Percentiles rank a stretch among this genome's conserved stretches.
These are phyloP conservation scores for Tetragnatha versicolor DNA, from an alignment of 1,140 invertebrate genomes.

Conservation along the genomic window DNA sequence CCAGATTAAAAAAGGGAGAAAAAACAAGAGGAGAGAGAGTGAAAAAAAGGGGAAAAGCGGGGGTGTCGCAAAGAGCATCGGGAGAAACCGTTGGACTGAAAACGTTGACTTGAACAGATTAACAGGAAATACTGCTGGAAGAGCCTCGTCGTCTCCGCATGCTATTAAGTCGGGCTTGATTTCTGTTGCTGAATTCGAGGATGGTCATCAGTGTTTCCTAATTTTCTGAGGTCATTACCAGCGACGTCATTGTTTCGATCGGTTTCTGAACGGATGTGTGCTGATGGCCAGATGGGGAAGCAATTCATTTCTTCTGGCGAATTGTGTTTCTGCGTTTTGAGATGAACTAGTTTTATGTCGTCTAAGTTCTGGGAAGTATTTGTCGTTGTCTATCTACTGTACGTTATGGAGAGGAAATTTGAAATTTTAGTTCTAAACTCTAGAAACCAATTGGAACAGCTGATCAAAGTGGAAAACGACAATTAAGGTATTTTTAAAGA, in stretches of 20 bases:
- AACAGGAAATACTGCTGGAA: constrained; percentile 55
- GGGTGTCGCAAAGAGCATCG: constrained; percentile 34
- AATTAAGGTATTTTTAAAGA: no score
- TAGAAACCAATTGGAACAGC: no score
- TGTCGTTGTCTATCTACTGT: no score
- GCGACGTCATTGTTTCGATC: constrained; percentile 40
- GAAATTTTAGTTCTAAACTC: no score
- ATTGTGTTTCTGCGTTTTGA: constrained; percentile 1
- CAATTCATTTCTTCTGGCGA: constrained; percentile 25
- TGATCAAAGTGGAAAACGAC: no score
- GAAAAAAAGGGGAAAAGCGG: constrained; percentile 26
- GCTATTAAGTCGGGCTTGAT: constrained; percentile 49
- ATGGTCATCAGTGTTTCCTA: constrained; percentile 46
- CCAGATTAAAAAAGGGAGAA: constrained; percentile 34
- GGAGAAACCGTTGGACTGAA: constrained; percentile 43
- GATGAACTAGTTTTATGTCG: background rate
- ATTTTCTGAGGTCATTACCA: constrained; percentile 49
- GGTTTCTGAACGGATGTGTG: constrained; percentile 43
- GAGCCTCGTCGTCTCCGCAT: constrained; percentile 17
- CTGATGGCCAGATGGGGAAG: constrained; percentile 4
- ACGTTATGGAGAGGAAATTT: no score
- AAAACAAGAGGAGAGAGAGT: constrained; percentile 26
- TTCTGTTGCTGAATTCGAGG: constrained; percentile 34
- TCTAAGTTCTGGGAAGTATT: background rate
- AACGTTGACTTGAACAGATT: constrained; percentile 47